Base-by-base conservation (phyloP, 2,797 vertebrate genomes). In the Acanthurus tractus region DNA sequence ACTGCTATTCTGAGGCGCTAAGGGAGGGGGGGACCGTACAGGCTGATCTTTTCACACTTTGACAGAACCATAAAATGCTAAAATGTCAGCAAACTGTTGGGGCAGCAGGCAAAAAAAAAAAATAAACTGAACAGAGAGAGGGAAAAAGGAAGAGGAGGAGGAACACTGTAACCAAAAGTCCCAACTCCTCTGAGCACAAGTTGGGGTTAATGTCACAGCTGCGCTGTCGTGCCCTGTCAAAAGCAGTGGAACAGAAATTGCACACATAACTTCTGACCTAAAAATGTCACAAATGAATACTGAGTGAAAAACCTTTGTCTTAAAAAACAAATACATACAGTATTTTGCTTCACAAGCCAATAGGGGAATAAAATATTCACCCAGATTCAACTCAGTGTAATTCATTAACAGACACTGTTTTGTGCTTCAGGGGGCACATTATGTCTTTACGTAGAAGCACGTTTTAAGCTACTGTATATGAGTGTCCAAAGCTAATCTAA, bases 61-160 rank as follows among this genome's bases (percentile, higher is more conserved):
- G 86, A 86, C 81, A 88, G 48, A 75, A 70, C 8, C 69, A 76
- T 69, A 29, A 78, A 78, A 75, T 76, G 66, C 52, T 82, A 73
- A 88, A 89, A 92, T 92, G 90, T 90, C 90, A 92, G 80, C 77
- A 63, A 68, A 53, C 69, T 78, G 78, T 83, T 65, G 38, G 69
- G 71, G 44, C 63, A 73, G 58, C 12, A 36, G 57, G 56, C 18
- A 12, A 10, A 9, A 57, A 69, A 57, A 69, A 76, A 78, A 74
- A 49, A 68, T 45, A 48, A 55, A 40, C 29, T 54, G 69, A 55
- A 58, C 22, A 67, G 48, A 8, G 7, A 49, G 18, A 45, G 68
- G 48, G n/a, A 15, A 53, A 74, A 66, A 62, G 29, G 45, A 56
- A 42, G 18, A 53, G 36, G 44, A 57, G 40, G 40, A 66, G 63